Conservation (phyloP, 1,140 invertebrate species). For the Linepithema humile region DNA sequence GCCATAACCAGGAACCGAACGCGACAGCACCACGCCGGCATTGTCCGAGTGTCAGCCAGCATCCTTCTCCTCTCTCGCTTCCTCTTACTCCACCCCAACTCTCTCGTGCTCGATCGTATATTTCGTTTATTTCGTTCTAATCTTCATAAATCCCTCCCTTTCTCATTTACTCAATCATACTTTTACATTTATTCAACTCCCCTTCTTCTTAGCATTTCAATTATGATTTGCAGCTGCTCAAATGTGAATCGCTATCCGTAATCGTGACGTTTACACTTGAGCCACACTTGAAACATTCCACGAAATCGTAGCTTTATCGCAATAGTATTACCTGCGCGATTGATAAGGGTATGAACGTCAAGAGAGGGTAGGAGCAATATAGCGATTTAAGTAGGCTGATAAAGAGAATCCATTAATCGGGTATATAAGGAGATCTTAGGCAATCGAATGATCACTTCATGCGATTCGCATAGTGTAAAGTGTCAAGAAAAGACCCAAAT, state of each 20-base stretch:
- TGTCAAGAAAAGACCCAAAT: not conserved
- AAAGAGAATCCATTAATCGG: constrained; percentile 40
- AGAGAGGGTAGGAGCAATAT: not conserved
- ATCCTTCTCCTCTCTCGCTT: constrained; percentile 60
- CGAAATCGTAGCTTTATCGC: constrained; percentile 18
- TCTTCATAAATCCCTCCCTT: constrained; percentile 34
- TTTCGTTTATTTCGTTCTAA: constrained; percentile 35
- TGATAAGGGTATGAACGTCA: constrained; percentile 37
- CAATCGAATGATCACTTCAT: not conserved
- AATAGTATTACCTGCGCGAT: constrained; percentile 2
- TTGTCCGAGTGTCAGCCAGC: constrained; percentile 83
- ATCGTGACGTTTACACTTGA: not conserved
- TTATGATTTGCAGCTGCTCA: not conserved
- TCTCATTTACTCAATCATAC: constrained; percentile 43
- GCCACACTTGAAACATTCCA: constrained; percentile 1
- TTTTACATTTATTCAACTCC: too few relatives aligned
- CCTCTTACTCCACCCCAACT: not conserved
- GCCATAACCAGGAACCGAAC: constrained; percentile 84
- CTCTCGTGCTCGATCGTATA: constrained; percentile 6
- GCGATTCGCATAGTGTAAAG: not conserved
- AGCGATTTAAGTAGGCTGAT: constrained; percentile 37
- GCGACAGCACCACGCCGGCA: constrained; percentile 80
- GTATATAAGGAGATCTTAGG: constrained; percentile 62
- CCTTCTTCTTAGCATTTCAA: constrained; percentile 11
- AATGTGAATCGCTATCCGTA: too few relatives aligned